Percentiles rank a stretch among this genome's conserved stretches.
These are phyloP conservation scores for Xanthia icteritia DNA, from an alignment of 2,888 invertebrate genomes.

Conservation along the genomic window DNA sequence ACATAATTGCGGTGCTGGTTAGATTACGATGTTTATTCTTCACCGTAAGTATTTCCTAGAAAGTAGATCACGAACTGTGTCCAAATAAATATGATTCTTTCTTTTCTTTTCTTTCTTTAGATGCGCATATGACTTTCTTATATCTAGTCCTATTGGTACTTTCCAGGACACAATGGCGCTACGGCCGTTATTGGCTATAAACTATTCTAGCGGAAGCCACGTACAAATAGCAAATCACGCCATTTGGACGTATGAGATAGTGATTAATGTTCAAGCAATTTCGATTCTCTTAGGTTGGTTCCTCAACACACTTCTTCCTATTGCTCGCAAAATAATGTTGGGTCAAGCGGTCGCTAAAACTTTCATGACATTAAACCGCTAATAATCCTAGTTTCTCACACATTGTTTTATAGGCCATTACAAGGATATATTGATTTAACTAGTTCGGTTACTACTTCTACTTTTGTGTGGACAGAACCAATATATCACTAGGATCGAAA, in stretches of 20 bases:
- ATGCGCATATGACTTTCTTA: neutral
- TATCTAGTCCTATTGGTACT: neutral
- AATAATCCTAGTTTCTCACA: constrained; percentile 55
- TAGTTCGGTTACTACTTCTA: constrained; percentile 39
- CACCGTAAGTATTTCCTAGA: neutral
- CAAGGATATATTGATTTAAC: constrained; percentile 52
- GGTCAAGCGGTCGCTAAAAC: constrained; percentile 40
- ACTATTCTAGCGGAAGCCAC: constrained; percentile 41
- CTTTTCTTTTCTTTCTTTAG: no score
- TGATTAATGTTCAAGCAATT: constrained; percentile 55
- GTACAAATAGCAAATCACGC: constrained; percentile 52
- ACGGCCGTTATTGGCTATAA: constrained; percentile 27
- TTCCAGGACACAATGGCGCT: neutral
- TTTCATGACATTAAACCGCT: constrained; percentile 57
- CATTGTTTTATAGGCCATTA: constrained; percentile 60
- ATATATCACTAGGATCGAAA: constrained; percentile 40
- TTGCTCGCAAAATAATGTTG: constrained; percentile 25
- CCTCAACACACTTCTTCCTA: constrained; percentile 5
- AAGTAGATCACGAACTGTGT: no score
- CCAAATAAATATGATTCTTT: no score
- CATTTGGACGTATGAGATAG: constrained; percentile 34
- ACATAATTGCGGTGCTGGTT: no score
- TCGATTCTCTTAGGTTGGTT: constrained; percentile 30
- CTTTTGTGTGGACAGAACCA: constrained; percentile 30
- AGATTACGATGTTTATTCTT: neutral